Evolutionary conservation across 35 echinoderm and acorn worm species (phyloP), one percentile per base, ranked within the genome.

Genomic region (Stichopus chloronotus): DNA sequence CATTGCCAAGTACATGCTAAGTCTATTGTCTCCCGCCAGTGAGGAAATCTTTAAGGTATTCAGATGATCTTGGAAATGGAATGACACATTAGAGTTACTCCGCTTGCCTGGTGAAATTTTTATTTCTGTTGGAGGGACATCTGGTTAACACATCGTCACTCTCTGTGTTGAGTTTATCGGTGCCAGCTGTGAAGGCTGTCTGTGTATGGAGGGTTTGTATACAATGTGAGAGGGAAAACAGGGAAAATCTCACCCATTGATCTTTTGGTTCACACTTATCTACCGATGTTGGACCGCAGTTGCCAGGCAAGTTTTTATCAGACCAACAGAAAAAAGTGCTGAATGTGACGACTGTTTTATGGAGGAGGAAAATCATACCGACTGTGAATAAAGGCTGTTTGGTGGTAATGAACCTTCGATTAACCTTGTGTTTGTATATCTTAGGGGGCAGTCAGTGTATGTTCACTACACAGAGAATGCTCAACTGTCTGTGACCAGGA

Each of bases 251-350:
- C 82, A 85, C 17, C 10, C 82, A 55, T 56, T 58, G 54, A 19
- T 58, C n/a, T 85, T 23, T 85, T 43, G 8, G n/a, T 85, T 25
- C 17, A 59, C 82, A 21, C 82, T 7, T 74, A n/a, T 74, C 30
- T n/a, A n/a, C 19, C 55, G 4, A 85, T 58, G 14, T 58, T 85
- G 21, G 56, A 56, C 58, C 14, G 11, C 82, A 58, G 55, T 85
- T 85, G 82, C n/a, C 82, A 85, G 58, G 82, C 82, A 58, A 82
- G 17, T 57, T 56, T 84, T 16, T 85, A 85, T 59, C 17, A 57
- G 12, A 58, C 55, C 5, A 85, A 10, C 7, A 82, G 79, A 85
- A 85, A 56, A 20, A 57, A 21, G 54, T 85, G 82, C 24, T n/a
- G 58, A 57, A 58, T 85, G 11, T 85, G 56, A 59, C 82, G 19